A percentile compares a stretch with the other conserved stretches of the same genome.
These are phyloP conservation scores for Eupithecia tripunctaria DNA, from an alignment of 2,888 invertebrate species.

Conservation along the genomic window DNA sequence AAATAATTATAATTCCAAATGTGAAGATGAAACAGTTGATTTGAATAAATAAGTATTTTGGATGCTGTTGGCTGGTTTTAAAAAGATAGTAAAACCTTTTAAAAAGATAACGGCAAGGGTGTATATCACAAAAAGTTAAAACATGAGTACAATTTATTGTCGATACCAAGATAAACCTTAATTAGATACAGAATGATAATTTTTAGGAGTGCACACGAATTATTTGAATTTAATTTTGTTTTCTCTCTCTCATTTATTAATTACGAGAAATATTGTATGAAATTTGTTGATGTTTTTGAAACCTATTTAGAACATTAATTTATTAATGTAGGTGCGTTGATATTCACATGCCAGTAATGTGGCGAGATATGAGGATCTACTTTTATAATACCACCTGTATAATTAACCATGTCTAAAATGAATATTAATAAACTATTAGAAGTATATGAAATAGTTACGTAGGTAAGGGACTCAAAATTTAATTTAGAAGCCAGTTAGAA, in stretches of 20 bases:
- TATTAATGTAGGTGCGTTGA: too few species aligned
- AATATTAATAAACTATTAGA: too few species aligned
- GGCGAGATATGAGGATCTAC: too few species aligned
- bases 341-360: too few species aligned
- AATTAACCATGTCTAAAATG: too few species aligned
- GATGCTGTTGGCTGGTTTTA: neutral
- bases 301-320: too few species aligned
- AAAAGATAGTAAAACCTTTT: neutral
- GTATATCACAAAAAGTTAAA: neutral
- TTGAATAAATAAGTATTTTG: neutral
- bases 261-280: too few species aligned
- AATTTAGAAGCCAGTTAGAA: slow-evolving; percentile 63
- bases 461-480: neutral
- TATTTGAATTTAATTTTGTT: too few species aligned
- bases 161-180: neutral
- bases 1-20: neutral
- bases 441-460: neutral
- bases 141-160: neutral
- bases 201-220: neutral
- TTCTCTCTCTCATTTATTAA: too few species aligned
- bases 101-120: neutral
- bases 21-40: neutral
- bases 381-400: too few species aligned
- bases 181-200: neutral
- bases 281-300: too few species aligned